Conservation (phyloP, 2,797 vertebrate species). For the Mionectes olivaceus region DNA sequence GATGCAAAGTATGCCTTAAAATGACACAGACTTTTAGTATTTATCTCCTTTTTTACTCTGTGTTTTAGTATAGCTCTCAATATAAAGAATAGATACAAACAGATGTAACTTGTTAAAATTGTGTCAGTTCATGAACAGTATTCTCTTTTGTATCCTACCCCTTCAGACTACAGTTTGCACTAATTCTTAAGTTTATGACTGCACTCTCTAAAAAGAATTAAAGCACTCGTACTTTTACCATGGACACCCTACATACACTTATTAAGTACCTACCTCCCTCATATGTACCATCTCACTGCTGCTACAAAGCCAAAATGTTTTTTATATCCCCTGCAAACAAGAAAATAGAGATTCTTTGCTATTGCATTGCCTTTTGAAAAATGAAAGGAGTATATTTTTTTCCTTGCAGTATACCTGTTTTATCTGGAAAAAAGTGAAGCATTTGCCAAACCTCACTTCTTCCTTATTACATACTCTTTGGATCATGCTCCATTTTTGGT, state of each 20-base stretch:
- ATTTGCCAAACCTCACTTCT: not conserved
- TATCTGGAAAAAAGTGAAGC: not conserved
- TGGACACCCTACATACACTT: accelerated
- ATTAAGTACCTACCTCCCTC: not conserved
- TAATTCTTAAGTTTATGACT: not conserved
- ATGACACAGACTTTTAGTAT: not conserved
- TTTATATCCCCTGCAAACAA: not conserved
- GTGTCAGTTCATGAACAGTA: not conserved
- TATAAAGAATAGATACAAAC: not conserved
- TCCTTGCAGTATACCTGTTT: not conserved
- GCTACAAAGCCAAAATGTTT: not conserved
- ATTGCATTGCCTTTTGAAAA: not conserved
- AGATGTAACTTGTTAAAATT: not conserved
- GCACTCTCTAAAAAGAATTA: not conserved
- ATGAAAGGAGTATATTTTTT: not conserved
- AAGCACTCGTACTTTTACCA: not conserved
- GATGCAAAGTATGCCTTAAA: not conserved
- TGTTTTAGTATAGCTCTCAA: not conserved
- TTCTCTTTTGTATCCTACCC: not conserved
- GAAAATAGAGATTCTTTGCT: not conserved
- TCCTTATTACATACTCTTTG: not conserved
- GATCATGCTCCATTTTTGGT: not conserved
- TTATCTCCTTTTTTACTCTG: not conserved
- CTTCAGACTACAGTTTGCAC: not conserved
- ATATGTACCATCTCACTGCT: too few species aligned